Conservation (phyloP, 1,140 invertebrate species). For the Aphaenogaster ashmeadi region DNA sequence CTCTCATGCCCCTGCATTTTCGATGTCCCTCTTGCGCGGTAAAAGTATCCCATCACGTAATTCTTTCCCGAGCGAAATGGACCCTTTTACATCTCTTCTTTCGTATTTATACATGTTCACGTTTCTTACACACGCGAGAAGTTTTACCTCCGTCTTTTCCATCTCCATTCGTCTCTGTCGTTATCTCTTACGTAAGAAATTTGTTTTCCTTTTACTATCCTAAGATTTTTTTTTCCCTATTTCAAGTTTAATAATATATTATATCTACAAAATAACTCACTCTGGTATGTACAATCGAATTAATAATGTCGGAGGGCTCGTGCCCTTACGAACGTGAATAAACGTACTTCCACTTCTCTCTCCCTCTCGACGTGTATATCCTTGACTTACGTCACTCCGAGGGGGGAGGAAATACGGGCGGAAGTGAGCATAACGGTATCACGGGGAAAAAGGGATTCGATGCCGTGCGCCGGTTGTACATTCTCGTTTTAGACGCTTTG, state of each 20-base stretch:
- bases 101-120: slow-evolving; percentile 14
- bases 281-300: not conserved
- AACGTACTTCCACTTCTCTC: not conserved
- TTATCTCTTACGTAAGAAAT: not conserved
- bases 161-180: not conserved
- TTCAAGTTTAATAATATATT: not conserved
- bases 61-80: not conserved
- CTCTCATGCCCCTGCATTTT: not conserved
- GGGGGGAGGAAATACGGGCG: slow-evolving; percentile 37
- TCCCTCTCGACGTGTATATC: slow-evolving; percentile 8
- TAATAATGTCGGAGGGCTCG: not conserved
- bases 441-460: slow-evolving; percentile 53
- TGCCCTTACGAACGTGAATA: not conserved
- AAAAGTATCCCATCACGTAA: not conserved
- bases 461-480: not conserved
- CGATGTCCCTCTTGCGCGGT: not conserved
- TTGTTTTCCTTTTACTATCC: not conserved
- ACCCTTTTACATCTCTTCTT: not conserved
- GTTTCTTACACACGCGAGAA: not conserved
- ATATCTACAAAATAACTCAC: not conserved
- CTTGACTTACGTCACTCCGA: slow-evolving; percentile 30
- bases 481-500: slow-evolving; percentile 54
- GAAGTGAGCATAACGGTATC: slow-evolving; percentile 63
- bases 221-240: not conserved
- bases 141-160: not conserved